Base-by-base conservation (phyloP, 2,888 invertebrate genomes). In the Sinohyriopsis cumingii region DNA sequence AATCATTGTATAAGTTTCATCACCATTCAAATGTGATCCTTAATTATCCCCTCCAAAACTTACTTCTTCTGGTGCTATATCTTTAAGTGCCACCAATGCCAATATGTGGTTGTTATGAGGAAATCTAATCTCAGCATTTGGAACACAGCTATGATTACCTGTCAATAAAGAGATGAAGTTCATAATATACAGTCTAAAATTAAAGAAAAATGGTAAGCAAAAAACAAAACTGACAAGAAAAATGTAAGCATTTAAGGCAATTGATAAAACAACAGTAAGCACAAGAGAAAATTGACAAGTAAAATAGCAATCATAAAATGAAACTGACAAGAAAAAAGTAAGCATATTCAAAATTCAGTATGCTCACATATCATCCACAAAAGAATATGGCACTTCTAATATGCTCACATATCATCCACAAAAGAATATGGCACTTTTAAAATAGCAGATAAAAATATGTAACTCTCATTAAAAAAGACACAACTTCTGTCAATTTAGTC, bases 111-210 rank as follows among this genome's bases (percentile, higher is more conserved):
- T 95, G 63, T 95, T 95, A 84, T 95, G 93, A 0, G 95, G 94
- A 88, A 97, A 98, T 28, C 94, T 93, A 0, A 95, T 93, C 87
- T 95, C 94, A 0, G 96, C 96, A 89, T 97, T 98, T 0, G 98
- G 97, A 0, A 92, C 89, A 87, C 98, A 98, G 84, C 95, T 97
- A 90, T 98, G 98, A 91, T 98, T 98, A 80, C 95, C 94, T 90
- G 65, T 12, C 71, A 64, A 45, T 22, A 19, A 22, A 59, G 9
- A 59, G 12, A 22, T 22, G 9, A 3, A 59, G 1, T 22, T 24
- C 22, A 24, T 19, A 59, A 2, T 15, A 9, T 15, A 22, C 19
- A 22, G 7, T 57, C 9, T 24, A 20, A 59, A 25, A 59, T 59
- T 59, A 60, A 45, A n/a, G 12, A 20, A 45, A 53, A 45, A 63